These are phyloP conservation scores for Alsophila aescularia DNA, from an alignment of 2,888 invertebrate genomes.

Conservation along the genomic window DNA sequence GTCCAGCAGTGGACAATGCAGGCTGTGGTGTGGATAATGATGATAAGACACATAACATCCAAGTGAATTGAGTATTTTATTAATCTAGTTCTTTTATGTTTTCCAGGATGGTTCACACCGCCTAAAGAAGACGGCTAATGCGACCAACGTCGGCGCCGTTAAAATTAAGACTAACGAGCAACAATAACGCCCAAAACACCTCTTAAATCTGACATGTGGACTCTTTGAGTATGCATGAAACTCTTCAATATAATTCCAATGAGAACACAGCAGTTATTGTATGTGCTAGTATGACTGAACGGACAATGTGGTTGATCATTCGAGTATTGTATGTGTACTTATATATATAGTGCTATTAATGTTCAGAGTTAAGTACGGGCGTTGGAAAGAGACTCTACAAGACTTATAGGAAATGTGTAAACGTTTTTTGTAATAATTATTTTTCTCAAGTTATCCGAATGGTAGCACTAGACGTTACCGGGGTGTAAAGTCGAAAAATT, in stretches of 20 bases:
- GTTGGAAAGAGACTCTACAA: constrained; percentile 75
- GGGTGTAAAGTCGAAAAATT: constrained; percentile 66
- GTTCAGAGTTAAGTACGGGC: constrained; percentile 70
- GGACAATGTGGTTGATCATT: constrained; percentile 53
- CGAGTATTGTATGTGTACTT: constrained; percentile 67
- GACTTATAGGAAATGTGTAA: constrained; percentile 83
- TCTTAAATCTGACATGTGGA: constrained; percentile 65
- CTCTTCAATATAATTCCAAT: constrained; percentile 58
- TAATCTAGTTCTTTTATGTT: neutral
- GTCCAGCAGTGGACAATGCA: too few relatives aligned
- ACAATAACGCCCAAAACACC: constrained; percentile 67
- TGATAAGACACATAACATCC: too few relatives aligned
- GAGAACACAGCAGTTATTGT: constrained; percentile 47
- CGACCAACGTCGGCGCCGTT: constrained; percentile 44
- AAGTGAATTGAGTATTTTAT: too few relatives aligned
- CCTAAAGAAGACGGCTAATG: constrained; percentile 96
- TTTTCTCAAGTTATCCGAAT: constrained; percentile 78
- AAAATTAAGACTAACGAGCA: constrained; percentile 73
- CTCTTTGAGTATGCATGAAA: constrained; percentile 53
- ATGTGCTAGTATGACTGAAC: constrained; percentile 63
- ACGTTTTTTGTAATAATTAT: constrained; percentile 82
- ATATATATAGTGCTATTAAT: constrained; percentile 76
- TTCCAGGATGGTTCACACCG: constrained; percentile 95
- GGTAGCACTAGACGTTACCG: constrained; percentile 79
- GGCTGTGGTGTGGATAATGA: too few relatives aligned